These are phyloP conservation scores for Zaprionus gabonicus DNA, from an alignment of 1,140 invertebrate genomes.

Conservation along the genomic window DNA sequence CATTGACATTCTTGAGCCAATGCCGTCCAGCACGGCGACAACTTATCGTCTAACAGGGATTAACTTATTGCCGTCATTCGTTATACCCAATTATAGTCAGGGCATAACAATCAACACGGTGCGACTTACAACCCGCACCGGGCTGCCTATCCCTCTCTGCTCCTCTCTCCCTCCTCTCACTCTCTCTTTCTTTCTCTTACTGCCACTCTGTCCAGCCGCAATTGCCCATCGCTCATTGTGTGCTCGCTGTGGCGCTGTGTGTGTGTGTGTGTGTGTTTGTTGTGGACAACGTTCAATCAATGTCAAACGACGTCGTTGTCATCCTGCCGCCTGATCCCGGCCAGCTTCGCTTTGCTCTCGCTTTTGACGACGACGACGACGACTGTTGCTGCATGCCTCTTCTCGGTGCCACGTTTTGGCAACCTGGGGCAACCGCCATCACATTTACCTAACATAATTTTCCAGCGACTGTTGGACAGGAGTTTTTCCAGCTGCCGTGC, in stretches of 20 bases:
- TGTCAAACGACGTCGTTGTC: conserved; percentile 69
- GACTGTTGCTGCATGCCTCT: conserved; percentile 3
- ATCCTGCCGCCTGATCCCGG: conserved; percentile 37
- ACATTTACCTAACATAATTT: conserved; percentile 75
- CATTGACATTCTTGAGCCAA: conserved; percentile 5
- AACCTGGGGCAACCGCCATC: conserved; percentile 19
- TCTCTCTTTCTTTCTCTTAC: neutral
- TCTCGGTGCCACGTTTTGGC: neutral
- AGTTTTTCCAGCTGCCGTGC: conserved; percentile 33
- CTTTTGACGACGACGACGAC: conserved; percentile 22
- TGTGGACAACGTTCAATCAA: conserved; percentile 79
- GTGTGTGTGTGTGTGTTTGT: conserved; percentile 34
- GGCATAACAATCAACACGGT: conserved; percentile 70
- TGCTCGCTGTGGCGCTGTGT: conserved; percentile 23
- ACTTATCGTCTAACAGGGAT: conserved; percentile 3
- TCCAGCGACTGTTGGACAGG: conserved; percentile 25
- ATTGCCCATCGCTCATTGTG: conserved; percentile 41
- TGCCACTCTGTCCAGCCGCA: neutral
- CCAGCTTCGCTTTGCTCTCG: conserved; percentile 45
- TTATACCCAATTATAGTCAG: conserved; percentile 53
- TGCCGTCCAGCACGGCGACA: neutral
- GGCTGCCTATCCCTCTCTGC: conserved; percentile 4
- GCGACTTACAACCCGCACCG: conserved; percentile 58
- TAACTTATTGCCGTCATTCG: conserved; percentile 16
- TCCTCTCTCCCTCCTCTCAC: neutral